Base-by-base conservation (phyloP, 1,140 invertebrate species). In the Orchestia grillus region DNA sequence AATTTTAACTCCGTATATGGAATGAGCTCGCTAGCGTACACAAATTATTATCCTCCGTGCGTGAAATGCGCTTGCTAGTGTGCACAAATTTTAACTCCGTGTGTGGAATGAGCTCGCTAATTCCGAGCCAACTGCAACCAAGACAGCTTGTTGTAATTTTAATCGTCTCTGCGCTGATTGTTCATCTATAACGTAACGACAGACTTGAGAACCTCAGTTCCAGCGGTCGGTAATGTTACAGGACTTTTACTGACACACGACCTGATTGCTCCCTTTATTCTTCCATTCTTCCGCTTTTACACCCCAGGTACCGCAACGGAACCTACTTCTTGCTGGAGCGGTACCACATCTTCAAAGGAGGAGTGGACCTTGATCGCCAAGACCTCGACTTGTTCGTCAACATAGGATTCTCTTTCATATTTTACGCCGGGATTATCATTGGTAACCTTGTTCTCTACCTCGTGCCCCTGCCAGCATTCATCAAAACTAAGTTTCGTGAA, bases 401-500 rank as follows among this genome's bases (percentile, higher is more conserved):
- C 98, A 98, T 99, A 92, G 98, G 98, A 0, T 98, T 99, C n/a
- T 98, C 98, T 0, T 98, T 99, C 96, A 98, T 98, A 0, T 99
- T 99, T 97, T 98, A 98, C 0, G 97, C 98, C 15, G 98, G 98
- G 23, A 98, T 99, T 95, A 98, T 98, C 96, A 98, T 99, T 95
- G 97, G 99, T 0, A 99, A 99, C 97, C 98, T 99, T 97, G 98
- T 99, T 95, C 97, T 99, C 41, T 99, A 99, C 97, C 97, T 99
- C 36, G 98, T 99, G 96, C 99, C 99, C 0, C 97, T 99, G 96
- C 99, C 99, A 0, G 98, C 98, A n/a, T 98, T 98, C 97, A 98
- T 99, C 15, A 99, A 98, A 97, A 98, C 98, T 44, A 99, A 99
- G 97, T 99, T 99, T 97, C 98, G 98, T 97, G 98, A 99, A 97